These are phyloP conservation scores for Siniperca obscura DNA, from an alignment of 2,797 vertebrate species.

Conservation along the genomic window DNA sequence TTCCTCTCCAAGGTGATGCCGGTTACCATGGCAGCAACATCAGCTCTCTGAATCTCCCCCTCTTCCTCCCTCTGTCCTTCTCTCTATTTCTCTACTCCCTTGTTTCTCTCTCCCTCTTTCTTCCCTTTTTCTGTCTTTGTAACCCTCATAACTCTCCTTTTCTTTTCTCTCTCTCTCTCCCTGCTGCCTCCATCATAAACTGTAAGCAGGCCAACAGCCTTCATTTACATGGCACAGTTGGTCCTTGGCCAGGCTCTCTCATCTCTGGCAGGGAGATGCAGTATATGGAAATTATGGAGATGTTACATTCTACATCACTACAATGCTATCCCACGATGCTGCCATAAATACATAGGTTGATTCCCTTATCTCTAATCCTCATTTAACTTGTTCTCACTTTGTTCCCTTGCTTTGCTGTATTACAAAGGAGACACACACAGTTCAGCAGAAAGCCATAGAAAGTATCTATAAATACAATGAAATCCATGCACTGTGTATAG, in stretches of 20 bases:
- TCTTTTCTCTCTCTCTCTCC: conserved; percentile 25
- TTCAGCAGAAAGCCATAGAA: background rate
- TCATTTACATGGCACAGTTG: conserved; percentile 76
- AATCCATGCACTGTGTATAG: background rate
- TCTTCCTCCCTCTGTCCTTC: conserved; percentile 53
- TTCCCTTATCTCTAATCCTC: conserved; percentile 19
- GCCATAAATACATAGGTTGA: conserved; percentile 7
- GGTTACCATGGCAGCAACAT: conserved; percentile 84
- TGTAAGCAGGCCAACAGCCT: conserved; percentile 74
- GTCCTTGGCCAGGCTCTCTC: conserved; percentile 60
- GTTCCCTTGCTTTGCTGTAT: background rate
- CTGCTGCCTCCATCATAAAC: conserved; percentile 49
- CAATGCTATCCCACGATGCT: conserved; percentile 9
- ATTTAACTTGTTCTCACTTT: conserved; percentile 34
- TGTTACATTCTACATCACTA: conserved; percentile 39
- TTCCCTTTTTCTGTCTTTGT: background rate
- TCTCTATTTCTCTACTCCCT: conserved; percentile 30
- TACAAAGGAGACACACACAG: conserved; percentile 1
- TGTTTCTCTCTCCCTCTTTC: conserved; percentile 30
- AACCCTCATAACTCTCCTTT: background rate
- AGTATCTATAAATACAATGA: background rate
- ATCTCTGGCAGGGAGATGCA: conserved; percentile 58
- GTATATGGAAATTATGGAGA: conserved; percentile 60
- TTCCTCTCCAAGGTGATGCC: conserved; percentile 78
- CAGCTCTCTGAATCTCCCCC: conserved; percentile 73